A percentile compares a stretch with the other conserved stretches of the same genome.
Evolutionary conservation across 2,888 invertebrate species (phyloP).

Genomic region (Ornithoptera alexandrae): DNA sequence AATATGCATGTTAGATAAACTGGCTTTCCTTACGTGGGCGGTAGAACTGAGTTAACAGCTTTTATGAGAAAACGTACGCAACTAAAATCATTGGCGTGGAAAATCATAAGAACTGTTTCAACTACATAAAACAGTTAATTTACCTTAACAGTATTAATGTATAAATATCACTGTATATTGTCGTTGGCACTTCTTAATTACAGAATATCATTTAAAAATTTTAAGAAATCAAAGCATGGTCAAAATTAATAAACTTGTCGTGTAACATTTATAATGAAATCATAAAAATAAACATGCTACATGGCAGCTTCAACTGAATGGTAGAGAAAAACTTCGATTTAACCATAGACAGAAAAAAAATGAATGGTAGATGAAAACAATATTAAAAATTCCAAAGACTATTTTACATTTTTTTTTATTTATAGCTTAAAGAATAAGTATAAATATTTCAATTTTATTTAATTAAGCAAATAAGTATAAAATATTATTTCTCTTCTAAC

Average conservation of each 20-base stretch:
- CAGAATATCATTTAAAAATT: neutral
- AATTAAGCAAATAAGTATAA: too few relatives aligned
- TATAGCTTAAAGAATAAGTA: too few relatives aligned
- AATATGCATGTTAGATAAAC: neutral
- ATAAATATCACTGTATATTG: neutral
- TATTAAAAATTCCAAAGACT: too few relatives aligned
- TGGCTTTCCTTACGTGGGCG: constrained; percentile 9
- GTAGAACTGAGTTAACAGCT: constrained; percentile 8
- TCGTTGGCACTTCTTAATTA: constrained; percentile 7
- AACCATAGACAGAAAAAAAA: too few relatives aligned
- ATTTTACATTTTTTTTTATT: too few relatives aligned
- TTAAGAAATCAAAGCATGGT: constrained; percentile 13
- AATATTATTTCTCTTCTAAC: too few relatives aligned
- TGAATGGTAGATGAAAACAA: too few relatives aligned
- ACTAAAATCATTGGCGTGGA: constrained; percentile 25
- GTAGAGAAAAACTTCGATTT: neutral
- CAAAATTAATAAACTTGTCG: constrained; percentile 7
- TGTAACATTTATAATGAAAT: constrained; percentile 8
- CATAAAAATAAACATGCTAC: constrained; percentile 28
- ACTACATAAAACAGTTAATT: constrained; percentile 24
- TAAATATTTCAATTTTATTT: too few relatives aligned
- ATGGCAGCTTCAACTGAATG: constrained; percentile 21
- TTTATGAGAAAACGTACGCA: constrained; percentile 15
- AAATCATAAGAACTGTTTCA: constrained; percentile 22
- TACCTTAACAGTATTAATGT: constrained; percentile 20